Base-by-base conservation (phyloP, 1,140 invertebrate genomes). In the Hycleus cichorii region DNA sequence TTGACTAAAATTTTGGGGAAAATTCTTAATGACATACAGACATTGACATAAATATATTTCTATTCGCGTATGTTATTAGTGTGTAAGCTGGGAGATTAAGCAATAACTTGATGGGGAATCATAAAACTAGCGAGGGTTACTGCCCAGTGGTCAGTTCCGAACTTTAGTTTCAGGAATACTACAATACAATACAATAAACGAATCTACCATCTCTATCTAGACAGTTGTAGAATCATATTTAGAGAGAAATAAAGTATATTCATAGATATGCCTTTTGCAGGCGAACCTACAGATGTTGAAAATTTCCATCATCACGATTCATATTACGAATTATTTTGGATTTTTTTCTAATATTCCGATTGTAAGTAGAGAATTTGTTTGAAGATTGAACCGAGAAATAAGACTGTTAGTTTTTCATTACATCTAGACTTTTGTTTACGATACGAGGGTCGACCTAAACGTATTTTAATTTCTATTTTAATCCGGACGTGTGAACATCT, bases 271-370 rank as follows among this genome's bases (percentile, higher is more conserved):
- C 65, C 63, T 66, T 62, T 67, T 62, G 58, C 65, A 67, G 65
- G 58, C 60, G 60, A 58, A 49, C 63, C 18, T 18, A 62, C 65
- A 67, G 65, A 67, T 67, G 65, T 65, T 63, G 61, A 54, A 65
- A 63, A 64, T 61, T 50, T 67, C 64, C 62, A 67, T 67, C 64
- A 67, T 67, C 65, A 67, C 64, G n/a, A n/a, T n/a, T n/a, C n/a
- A n/a, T 65, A 64, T 32, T 32, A 32, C 32, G 32, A 32, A 32
- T 32, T 32, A 7, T 7, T 1, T 18, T 18, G 18, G 18, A 18
- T 18, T 18, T 18, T n/a, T 12, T 12, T 12, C 12, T 12, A 12
- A 12, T 12, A 12, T 12, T 12, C 12, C 12, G 12, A 12, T 18
- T 18, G 18, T 18, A 18, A 18, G 18, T 18, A 18, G 18, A 18